These are phyloP conservation scores for Bembecia ichneumoniformis DNA, from an alignment of 2,888 invertebrate species.

Conservation along the genomic window DNA sequence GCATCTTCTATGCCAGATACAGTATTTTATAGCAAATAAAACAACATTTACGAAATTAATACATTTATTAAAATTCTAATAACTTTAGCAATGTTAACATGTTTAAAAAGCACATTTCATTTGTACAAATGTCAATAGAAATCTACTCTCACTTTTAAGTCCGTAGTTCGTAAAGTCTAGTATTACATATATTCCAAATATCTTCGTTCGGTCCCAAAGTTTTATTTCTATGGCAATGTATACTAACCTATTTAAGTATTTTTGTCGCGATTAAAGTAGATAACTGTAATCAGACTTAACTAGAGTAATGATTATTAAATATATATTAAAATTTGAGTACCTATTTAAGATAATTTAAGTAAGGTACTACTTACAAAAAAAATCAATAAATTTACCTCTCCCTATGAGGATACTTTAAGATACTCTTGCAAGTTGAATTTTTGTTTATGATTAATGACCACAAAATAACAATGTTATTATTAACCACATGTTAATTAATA, in stretches of 20 bases:
- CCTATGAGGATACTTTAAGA: no score
- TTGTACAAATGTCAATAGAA: conserved; percentile 27
- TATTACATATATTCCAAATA: conserved; percentile 3
- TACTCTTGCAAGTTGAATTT: no score
- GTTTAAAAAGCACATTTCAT: conserved; percentile 40
- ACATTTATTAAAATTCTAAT: conserved; percentile 40
- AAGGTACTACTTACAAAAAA: no score
- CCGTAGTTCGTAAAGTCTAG: conserved; percentile 5
- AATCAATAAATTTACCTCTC: no score
- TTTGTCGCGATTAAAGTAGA: background rate
- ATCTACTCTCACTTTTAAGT: background rate
- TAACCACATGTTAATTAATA: no score
- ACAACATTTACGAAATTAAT: conserved; percentile 27
- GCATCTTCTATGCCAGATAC: no score
- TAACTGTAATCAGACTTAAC: no score
- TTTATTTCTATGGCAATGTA: conserved; percentile 13
- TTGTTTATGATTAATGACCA: no score
- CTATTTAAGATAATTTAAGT: no score
- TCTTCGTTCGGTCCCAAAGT: conserved; percentile 21
- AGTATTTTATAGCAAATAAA: conserved; percentile 12
- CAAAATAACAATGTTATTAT: no score
- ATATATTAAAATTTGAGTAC: no score
- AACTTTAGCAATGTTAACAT: conserved; percentile 43
- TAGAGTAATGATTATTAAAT: no score
- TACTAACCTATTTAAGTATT: conserved; percentile 9